Evolutionary conservation across 2,888 invertebrate species (phyloP).

Genomic region (Eristalis tenax): DNA sequence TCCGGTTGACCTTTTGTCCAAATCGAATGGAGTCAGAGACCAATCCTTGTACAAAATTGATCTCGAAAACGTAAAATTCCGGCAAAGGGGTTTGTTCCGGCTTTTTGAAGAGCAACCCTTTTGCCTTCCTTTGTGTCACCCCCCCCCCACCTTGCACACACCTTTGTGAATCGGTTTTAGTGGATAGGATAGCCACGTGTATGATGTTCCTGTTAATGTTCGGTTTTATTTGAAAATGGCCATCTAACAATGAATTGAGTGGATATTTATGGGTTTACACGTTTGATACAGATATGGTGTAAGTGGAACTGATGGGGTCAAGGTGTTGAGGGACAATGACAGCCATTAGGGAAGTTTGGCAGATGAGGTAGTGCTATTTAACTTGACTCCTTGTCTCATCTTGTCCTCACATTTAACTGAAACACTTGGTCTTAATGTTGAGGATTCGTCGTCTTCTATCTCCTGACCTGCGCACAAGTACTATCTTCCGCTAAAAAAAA

Average conservation of each 20-base stretch:
- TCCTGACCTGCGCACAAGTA: no score
- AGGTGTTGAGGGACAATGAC: not conserved
- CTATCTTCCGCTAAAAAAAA: no score
- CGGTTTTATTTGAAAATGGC: not conserved
- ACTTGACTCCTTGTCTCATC: no score
- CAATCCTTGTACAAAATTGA: constrained; percentile 1
- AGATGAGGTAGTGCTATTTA: no score
- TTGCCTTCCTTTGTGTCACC: not conserved
- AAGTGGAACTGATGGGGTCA: not conserved
- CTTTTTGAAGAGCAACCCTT: not conserved
- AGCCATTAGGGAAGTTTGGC: not conserved
- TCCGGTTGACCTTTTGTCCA: not conserved
- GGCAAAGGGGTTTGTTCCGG: constrained; percentile 9
- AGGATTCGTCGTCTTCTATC: no score
- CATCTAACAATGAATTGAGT: not conserved
- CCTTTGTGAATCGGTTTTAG: not conserved
- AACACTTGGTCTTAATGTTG: no score
- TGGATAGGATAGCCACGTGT: not conserved
- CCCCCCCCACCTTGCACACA: not conserved
- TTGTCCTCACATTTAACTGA: no score
- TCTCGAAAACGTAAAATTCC: not conserved
- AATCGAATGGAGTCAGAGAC: not conserved
- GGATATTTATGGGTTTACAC: not conserved
- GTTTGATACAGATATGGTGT: not conserved
- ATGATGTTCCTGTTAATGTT: not conserved